A percentile compares a stretch with the other conserved stretches of the same genome.
phyloP scores from a whole-genome alignment of 2,888 invertebrate genomes.

The Pristionchus exspectatus region DNA sequence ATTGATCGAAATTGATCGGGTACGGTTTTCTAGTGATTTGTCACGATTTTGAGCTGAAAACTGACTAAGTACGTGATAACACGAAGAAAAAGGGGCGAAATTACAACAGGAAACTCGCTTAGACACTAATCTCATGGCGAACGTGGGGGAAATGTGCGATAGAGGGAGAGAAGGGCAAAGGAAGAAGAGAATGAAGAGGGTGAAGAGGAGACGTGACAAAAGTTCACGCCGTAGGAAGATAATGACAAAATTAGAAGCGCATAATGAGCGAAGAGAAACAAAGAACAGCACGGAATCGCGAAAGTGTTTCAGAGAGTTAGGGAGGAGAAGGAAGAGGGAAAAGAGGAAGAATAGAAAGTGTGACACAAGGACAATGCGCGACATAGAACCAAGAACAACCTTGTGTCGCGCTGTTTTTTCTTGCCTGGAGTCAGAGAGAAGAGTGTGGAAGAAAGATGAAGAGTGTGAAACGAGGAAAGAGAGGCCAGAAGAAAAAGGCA shows the following conservation, averaged over 20 bases:
- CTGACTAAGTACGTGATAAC: background rate
- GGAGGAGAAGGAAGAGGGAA: background rate
- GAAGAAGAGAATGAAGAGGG: background rate
- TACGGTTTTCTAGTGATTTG: too few species aligned
- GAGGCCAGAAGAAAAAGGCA: background rate
- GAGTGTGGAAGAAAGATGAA: too few species aligned
- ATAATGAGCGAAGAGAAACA: too few species aligned
- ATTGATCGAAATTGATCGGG: too few species aligned
- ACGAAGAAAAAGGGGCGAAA: background rate
- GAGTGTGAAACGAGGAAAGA: background rate
- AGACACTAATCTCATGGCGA: background rate
- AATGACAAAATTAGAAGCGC: too few species aligned
- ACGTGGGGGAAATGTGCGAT: background rate
- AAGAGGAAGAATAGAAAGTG: background rate
- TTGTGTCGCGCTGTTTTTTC: too few species aligned
- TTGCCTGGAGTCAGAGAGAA: too few species aligned
- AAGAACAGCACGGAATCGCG: background rate
- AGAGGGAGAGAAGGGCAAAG: background rate
- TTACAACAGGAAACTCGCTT: slow-evolving; percentile 4
- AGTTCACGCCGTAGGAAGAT: background rate
- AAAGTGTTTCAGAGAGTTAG: background rate
- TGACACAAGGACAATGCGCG: background rate
- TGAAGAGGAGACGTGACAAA: background rate
- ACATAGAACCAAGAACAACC: too few species aligned
- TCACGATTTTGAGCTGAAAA: too few species aligned